Evolutionary conservation across 2,113 vertebrate species (phyloP).

Genomic region (Onychorhynchus coronatus): DNA sequence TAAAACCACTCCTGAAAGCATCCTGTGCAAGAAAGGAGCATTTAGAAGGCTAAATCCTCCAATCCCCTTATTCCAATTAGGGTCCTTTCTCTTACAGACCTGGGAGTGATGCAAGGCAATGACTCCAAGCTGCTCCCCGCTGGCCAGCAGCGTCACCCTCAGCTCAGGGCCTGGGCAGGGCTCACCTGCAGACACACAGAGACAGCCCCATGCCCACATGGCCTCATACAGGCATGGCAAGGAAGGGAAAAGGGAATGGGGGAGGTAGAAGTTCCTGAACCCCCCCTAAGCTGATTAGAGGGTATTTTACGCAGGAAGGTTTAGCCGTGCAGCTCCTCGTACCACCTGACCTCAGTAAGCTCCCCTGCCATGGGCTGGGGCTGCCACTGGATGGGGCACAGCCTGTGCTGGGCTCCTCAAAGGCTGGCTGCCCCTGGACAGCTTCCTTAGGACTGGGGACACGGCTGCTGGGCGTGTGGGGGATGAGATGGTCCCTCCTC

Average conservation of each 20-base stretch:
- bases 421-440: background rate
- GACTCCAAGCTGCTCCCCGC: background rate
- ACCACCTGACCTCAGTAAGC: conserved; percentile 54
- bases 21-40: conserved; percentile 24
- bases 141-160: accelerated
- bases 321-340: conserved; percentile 28
- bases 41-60: conserved; percentile 48
- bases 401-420: background rate
- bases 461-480: background rate
- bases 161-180: background rate
- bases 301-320: conserved; percentile 61
- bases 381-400: background rate
- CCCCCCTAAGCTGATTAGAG: conserved; percentile 56
- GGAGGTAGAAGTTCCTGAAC: conserved; percentile 38
- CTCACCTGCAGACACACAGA: background rate
- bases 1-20: conserved; percentile 19
- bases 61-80: conserved; percentile 53
- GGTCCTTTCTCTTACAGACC: background rate
- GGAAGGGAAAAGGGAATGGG: background rate
- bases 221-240: background rate
- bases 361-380: background rate
- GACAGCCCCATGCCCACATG: background rate
- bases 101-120: background rate
- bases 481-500: background rate
- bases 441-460: background rate